Conservation (phyloP, 2,888 invertebrate genomes). For the Diploptera punctata region DNA sequence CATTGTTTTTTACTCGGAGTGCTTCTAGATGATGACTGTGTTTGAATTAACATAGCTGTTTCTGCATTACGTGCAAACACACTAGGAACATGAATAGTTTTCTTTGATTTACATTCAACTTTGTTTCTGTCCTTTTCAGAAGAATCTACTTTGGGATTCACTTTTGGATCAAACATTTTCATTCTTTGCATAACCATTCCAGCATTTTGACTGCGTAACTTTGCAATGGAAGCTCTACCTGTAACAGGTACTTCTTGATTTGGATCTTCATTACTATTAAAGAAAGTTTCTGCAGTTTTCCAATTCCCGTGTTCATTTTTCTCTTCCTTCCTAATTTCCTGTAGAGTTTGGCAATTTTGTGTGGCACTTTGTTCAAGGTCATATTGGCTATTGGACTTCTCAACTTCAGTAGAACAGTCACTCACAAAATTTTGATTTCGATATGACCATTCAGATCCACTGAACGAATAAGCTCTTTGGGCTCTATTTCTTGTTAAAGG, state of each 20-base stretch:
- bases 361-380: not conserved
- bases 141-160: conserved; percentile 5
- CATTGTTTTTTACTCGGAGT: not conserved
- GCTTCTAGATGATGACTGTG: not conserved
- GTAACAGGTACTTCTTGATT: conserved; percentile 51
- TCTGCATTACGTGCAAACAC: not conserved
- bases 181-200: conserved; percentile 84
- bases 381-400: conserved; percentile 33
- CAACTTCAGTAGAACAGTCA: conserved; percentile 15
- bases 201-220: conserved; percentile 74
- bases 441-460: conserved; percentile 37
- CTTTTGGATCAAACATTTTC: conserved; percentile 68
- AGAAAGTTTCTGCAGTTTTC: conserved; percentile 55
- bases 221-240: conserved; percentile 75
- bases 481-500: conserved; percentile 42
- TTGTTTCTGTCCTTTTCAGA: not conserved
- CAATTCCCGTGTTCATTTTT: conserved; percentile 45
- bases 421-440: not conserved
- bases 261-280: conserved; percentile 47
- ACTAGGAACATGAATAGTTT: not conserved
- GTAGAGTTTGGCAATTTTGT: not conserved
- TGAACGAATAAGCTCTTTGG: conserved; percentile 42
- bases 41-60: no score
- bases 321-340: not conserved
- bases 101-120: not conserved